A percentile compares a stretch with the other conserved stretches of the same genome.
Evolutionary conservation across 2,797 vertebrate genomes (phyloP).

Genomic region (Lycodopsis pacificus): DNA sequence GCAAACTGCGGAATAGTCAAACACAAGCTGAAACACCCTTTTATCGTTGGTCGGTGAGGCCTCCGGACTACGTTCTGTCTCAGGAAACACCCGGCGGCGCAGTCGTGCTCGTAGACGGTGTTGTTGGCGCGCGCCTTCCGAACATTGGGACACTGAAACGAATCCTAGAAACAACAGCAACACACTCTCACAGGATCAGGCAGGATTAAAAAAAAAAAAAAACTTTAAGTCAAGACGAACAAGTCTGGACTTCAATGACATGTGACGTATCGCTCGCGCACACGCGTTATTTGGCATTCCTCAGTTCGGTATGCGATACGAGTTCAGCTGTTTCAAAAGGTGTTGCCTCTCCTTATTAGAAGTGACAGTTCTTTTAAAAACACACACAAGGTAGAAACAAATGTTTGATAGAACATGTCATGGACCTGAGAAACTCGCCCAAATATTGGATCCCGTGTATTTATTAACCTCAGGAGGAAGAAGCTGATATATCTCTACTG

Average conservation of each 20-base stretch:
- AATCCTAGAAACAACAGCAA: neutral
- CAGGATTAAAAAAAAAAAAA: constrained; percentile 25
- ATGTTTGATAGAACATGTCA: neutral
- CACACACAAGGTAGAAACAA: neutral
- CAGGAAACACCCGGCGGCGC: too few species aligned
- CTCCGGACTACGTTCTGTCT: too few species aligned
- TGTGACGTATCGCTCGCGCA: constrained; percentile 14
- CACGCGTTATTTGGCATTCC: constrained; percentile 22
- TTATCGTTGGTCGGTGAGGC: constrained; percentile 36
- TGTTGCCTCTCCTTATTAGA: neutral
- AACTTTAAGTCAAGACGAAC: constrained; percentile 62
- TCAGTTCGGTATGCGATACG: constrained; percentile 11
- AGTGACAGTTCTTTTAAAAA: neutral
- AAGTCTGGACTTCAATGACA: constrained; percentile 53
- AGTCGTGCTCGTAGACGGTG: too few species aligned
- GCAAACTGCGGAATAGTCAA: constrained; percentile 31
- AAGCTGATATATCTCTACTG: neutral
- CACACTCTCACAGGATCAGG: constrained; percentile 53
- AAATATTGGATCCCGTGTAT: neutral
- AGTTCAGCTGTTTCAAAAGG: constrained; percentile 31
- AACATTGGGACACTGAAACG: neutral
- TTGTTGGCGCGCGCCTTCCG: too few species aligned
- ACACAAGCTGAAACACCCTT: constrained; percentile 37
- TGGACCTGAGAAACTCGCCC: neutral
- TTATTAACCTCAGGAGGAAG: neutral